Percentiles rank a stretch among this genome's conserved stretches.
Evolutionary conservation across 2,113 vertebrate species (phyloP).

Genomic region (Xenus cinereus): DNA sequence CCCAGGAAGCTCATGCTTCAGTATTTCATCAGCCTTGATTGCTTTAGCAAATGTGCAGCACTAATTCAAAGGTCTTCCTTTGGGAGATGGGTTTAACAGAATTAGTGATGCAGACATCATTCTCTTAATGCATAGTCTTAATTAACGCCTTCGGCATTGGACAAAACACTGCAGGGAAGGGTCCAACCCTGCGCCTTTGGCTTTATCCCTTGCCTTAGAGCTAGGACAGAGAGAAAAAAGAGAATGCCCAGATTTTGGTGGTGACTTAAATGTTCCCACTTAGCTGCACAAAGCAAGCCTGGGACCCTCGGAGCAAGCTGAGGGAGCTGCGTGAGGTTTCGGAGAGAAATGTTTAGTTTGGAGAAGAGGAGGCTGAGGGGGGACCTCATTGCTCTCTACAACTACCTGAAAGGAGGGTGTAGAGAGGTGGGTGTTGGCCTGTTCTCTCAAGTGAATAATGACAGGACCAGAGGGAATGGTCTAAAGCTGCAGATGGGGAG

Average conservation of each 20-base stretch:
- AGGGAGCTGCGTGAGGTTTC: neutral
- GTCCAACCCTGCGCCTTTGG: neutral
- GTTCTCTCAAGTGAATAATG: no score
- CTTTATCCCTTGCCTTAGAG: neutral
- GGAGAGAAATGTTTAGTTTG: neutral
- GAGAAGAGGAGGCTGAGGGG: no score
- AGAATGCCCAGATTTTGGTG: neutral
- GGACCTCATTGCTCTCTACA: no score
- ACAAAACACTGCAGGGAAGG: neutral
- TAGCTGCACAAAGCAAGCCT: neutral
- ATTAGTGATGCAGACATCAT: neutral
- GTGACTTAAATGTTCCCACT: neutral
- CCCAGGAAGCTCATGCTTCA: neutral
- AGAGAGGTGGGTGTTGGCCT: no score
- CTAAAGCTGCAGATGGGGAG: no score
- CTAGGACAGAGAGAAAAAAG: neutral
- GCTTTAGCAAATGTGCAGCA: neutral
- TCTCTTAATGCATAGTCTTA: neutral
- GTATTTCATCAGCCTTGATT: slow-evolving; percentile 9
- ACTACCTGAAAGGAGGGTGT: no score
- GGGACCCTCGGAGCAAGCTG: neutral
- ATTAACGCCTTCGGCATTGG: neutral
- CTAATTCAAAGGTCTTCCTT: neutral
- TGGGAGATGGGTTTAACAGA: slow-evolving; percentile 5
- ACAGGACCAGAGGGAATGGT: no score